A percentile compares a stretch with the other conserved stretches of the same genome.
Conservation (phyloP, 2,888 invertebrate species). For the Fissipunctia ypsillon region DNA sequence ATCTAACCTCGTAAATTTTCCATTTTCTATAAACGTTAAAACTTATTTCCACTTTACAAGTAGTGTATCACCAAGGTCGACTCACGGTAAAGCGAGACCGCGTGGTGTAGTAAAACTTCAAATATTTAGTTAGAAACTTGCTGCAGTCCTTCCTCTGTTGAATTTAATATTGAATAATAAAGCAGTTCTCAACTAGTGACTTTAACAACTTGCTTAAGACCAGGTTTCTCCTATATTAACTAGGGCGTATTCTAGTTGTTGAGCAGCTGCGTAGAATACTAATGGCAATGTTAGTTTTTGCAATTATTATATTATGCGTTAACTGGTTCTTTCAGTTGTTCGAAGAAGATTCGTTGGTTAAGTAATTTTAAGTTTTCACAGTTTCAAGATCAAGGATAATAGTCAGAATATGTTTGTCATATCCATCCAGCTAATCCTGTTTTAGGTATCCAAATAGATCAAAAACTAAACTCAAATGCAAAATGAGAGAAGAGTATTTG, state of each 20-base stretch:
- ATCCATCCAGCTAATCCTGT: not conserved
- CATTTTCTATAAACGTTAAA: conserved; percentile 41
- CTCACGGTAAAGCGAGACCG: conserved; percentile 70
- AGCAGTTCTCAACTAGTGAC: conserved; percentile 87
- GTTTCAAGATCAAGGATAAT: not conserved
- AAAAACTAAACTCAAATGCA: conserved; percentile 2
- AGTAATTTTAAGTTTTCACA: not conserved
- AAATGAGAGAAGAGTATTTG: conserved; percentile 25
- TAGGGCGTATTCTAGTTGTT: conserved; percentile 69
- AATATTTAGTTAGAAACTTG: conserved; percentile 89
- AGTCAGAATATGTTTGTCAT: not conserved
- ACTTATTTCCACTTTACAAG: conserved; percentile 45
- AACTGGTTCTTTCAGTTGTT: conserved; percentile 17
- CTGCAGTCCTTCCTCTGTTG: conserved; percentile 84
- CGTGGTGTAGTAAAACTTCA: conserved; percentile 84
- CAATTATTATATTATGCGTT: conserved; percentile 40
- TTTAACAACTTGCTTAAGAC: conserved; percentile 86
- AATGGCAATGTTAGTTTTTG: conserved; percentile 61
- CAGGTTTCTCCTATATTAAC: conserved; percentile 84
- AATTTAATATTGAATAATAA: conserved; percentile 90
- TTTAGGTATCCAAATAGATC: not conserved
- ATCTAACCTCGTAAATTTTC: conserved; percentile 22
- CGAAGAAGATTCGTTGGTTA: not conserved
- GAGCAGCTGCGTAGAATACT: conserved; percentile 70
- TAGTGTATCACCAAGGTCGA: conserved; percentile 70